These are phyloP conservation scores for Scomber scombrus DNA, from an alignment of 2,113 vertebrate species.

Conservation along the genomic window DNA sequence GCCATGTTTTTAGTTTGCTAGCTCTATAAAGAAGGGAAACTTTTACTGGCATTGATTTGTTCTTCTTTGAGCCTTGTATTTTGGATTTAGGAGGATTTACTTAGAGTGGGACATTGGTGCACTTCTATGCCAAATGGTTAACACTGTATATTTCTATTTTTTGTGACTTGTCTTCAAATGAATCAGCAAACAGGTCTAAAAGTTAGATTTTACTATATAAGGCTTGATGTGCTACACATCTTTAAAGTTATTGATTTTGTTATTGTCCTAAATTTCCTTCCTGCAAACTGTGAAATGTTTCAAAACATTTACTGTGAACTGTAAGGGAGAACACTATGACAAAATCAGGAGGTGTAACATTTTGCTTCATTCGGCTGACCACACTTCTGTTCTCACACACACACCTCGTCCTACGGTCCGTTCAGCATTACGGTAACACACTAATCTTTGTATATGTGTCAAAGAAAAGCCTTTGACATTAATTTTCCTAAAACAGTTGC, in stretches of 20 bases:
- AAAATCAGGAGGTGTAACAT: neutral
- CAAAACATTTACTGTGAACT: neutral
- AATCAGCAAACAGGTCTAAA: conserved; percentile 1
- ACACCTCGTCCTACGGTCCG: neutral
- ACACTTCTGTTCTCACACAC: neutral
- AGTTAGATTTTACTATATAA: neutral
- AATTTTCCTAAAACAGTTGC: conserved; percentile 13
- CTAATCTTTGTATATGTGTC: neutral
- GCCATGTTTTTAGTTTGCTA: conserved; percentile 33
- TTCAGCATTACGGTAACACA: conserved; percentile 5
- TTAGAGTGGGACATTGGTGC: neutral
- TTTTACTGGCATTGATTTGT: conserved; percentile 1
- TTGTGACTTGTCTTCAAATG: conserved; percentile 8
- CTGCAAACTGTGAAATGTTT: conserved; percentile 42
- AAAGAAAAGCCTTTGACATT: conserved; percentile 5
- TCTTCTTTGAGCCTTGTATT: conserved; percentile 12
- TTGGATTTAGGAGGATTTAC: neutral
- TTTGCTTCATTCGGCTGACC: neutral
- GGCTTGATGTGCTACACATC: neutral
- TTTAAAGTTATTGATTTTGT: conserved; percentile 3
- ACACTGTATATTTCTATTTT: neutral
- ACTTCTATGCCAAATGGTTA: conserved; percentile 7
- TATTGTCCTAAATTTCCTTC: neutral
- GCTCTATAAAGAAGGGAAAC: neutral
- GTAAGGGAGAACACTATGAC: neutral